Evolutionary conservation across 2,113 vertebrate species (phyloP).

Genomic region (Rissa tridactyla): DNA sequence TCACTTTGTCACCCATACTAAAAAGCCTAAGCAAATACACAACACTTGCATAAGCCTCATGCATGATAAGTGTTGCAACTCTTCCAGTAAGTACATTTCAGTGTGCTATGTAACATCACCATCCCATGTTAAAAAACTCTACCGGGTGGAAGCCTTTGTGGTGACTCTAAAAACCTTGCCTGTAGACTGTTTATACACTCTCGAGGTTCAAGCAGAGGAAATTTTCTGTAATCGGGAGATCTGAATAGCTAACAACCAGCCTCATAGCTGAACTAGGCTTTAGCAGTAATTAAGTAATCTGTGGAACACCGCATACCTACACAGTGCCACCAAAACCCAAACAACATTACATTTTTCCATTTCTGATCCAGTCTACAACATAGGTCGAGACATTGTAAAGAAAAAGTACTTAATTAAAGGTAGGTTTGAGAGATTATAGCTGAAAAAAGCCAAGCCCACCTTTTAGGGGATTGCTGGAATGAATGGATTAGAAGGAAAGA

Average conservation of each 20-base stretch:
- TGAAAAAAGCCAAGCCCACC: rapidly evolving
- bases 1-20: not conserved
- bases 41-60: not conserved
- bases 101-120: not conserved
- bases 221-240: not conserved
- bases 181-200: not conserved
- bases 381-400: not conserved
- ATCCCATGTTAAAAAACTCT: not conserved
- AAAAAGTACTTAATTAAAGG: not conserved
- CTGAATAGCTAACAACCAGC: not conserved
- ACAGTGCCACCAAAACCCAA: not conserved
- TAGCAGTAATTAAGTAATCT: not conserved
- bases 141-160: not conserved
- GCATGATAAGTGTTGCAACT: not conserved
- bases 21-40: not conserved
- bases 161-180: not conserved
- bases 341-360: not conserved
- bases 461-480: not conserved
- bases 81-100: not conserved
- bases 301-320: not conserved
- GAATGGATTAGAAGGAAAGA: not conserved
- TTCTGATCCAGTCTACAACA: not conserved
- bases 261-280: not conserved
- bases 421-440: not conserved
- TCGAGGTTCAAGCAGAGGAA: not conserved